Evolutionary conservation across 64 coral and sea anemone species (phyloP).

Genomic region (Pocillopora verrucosa): DNA sequence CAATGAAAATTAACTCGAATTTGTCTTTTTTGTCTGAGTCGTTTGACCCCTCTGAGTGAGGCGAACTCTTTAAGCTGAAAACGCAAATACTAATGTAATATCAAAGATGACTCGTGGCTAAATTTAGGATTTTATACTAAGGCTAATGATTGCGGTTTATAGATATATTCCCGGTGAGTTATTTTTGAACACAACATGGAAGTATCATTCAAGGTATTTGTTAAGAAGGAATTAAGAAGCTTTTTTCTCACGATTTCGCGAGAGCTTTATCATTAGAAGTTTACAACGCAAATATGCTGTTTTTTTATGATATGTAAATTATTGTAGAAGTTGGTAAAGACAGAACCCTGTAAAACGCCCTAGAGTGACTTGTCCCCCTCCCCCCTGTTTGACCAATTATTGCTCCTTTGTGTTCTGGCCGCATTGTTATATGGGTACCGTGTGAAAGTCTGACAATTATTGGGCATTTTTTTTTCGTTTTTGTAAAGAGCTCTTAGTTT

Average conservation of each 20-base stretch:
- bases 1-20: not conserved
- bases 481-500: slow-evolving; percentile 23
- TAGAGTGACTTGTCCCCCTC: not conserved
- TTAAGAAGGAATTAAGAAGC: not conserved
- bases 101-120: not conserved
- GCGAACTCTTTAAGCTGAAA: slow-evolving; percentile 10
- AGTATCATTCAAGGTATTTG: not conserved
- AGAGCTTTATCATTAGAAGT: not conserved
- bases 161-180: slow-evolving; percentile 29
- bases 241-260: not conserved
- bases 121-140: slow-evolving; percentile 23
- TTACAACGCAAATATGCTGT: not conserved
- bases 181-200: slow-evolving; percentile 33
- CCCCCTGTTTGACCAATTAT: not conserved
- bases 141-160: slow-evolving; percentile 26
- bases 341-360: not conserved
- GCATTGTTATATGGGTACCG: slow-evolving; percentile 14
- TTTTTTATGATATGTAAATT: not conserved
- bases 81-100: slow-evolving; percentile 29
- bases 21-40: not conserved
- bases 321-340: not conserved
- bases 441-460: slow-evolving; percentile 29
- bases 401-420: not conserved
- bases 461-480: slow-evolving; percentile 6
- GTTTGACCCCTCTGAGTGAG: slow-evolving; percentile 6